Conservation (phyloP, 64 coral and sea anemone species). For the Montipora cactus region DNA sequence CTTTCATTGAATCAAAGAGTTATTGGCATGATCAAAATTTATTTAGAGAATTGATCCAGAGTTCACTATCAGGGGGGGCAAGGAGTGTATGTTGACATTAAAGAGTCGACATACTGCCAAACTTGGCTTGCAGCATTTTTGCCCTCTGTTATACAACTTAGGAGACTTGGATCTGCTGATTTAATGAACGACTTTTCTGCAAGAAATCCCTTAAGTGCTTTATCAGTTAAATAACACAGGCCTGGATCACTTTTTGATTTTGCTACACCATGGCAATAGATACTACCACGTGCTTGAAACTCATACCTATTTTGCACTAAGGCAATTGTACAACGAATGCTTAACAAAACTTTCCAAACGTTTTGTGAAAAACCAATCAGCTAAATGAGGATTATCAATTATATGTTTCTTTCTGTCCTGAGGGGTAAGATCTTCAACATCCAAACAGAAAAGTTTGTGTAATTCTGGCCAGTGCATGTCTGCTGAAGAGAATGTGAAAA, state of each 20-base stretch:
- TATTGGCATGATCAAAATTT: slow-evolving; percentile 17
- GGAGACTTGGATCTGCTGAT: neutral
- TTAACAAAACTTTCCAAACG: slow-evolving; percentile 39
- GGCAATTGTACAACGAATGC: slow-evolving; percentile 31
- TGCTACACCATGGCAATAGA: slow-evolving; percentile 47
- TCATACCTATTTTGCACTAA: slow-evolving; percentile 21
- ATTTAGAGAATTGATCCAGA: slow-evolving; percentile 33
- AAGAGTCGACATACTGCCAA: slow-evolving; percentile 55
- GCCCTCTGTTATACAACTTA: neutral
- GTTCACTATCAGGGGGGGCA: neutral
- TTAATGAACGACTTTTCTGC: neutral
- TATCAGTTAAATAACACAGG: slow-evolving; percentile 29
- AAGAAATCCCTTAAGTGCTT: slow-evolving; percentile 39
- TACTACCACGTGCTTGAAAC: slow-evolving; percentile 10
- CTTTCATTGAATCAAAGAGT: slow-evolving; percentile 49
- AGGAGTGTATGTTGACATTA: slow-evolving; percentile 46
- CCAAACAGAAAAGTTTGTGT: neutral
- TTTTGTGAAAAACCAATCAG: slow-evolving; percentile 59
- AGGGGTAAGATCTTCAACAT: neutral
- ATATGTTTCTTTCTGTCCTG: slow-evolving; percentile 38
- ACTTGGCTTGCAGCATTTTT: slow-evolving; percentile 25
- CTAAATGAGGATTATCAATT: slow-evolving; percentile 12
- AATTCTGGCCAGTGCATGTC: slow-evolving; percentile 46
- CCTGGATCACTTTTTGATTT: slow-evolving; percentile 54
- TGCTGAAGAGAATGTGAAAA: slow-evolving; percentile 14